phyloP scores from a whole-genome alignment of 2,888 invertebrate genomes.

The Blastobasis lacticolella region DNA sequence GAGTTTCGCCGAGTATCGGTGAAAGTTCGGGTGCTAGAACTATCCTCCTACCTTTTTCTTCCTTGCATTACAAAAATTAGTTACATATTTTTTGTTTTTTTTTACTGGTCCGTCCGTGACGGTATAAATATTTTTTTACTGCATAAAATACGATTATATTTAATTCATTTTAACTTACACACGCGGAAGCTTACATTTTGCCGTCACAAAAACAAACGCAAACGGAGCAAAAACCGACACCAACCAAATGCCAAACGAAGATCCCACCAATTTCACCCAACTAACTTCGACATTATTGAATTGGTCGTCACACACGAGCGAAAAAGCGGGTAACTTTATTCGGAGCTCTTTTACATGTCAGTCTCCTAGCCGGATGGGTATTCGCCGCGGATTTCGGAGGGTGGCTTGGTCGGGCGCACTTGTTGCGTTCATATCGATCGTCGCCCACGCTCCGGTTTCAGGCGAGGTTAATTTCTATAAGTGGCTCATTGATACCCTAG shows the following conservation, averaged over 20 bases:
- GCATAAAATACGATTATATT: background rate
- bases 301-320: too few species aligned
- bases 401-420: conserved; percentile 28
- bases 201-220: too few species aligned
- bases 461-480: conserved; percentile 41
- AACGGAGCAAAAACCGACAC: too few species aligned
- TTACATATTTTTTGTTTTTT: background rate
- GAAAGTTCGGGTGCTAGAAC: background rate
- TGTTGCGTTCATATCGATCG: conserved; percentile 48
- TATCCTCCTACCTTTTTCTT: background rate
- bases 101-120: background rate
- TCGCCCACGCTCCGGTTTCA: conserved; percentile 31
- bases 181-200: too few species aligned
- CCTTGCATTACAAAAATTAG: background rate
- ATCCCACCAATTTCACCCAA: too few species aligned
- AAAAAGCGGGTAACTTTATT: too few species aligned
- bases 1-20: background rate
- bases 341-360: too few species aligned
- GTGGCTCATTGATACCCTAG: conserved; percentile 18
- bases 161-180: too few species aligned
- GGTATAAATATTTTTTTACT: background rate
- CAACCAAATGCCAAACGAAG: too few species aligned
- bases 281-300: too few species aligned
- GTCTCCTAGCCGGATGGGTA: conserved; percentile 27
- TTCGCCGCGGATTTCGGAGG: conserved; percentile 15